A percentile compares a stretch with the other conserved stretches of the same genome.
Evolutionary conservation across 37 sponge, comb jelly and placozoan species (phyloP).

Genomic region (Beroe forskalii): DNA sequence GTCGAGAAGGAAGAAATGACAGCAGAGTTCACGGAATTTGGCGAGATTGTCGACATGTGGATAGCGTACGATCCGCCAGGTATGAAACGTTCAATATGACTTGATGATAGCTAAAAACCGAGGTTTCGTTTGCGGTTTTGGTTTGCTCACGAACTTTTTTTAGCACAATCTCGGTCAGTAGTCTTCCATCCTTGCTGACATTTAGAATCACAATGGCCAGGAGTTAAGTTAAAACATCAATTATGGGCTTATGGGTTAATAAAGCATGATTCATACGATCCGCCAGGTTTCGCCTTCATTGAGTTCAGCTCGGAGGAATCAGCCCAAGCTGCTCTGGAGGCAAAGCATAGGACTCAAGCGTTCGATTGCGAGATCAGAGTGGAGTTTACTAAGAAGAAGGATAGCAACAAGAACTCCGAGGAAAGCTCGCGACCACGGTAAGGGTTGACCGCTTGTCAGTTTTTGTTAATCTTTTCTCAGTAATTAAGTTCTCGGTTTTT

Average conservation of each 20-base stretch:
- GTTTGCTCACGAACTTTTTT: too few relatives aligned
- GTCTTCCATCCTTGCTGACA: too few relatives aligned
- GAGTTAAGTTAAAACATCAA: too few relatives aligned
- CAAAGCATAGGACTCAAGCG: neutral
- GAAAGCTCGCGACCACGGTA: neutral
- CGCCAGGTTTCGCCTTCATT: constrained; percentile 45
- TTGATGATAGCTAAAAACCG: too few relatives aligned
- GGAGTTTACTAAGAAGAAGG: constrained; percentile 43
- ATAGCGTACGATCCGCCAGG: constrained; percentile 52
- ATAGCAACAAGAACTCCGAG: neutral
- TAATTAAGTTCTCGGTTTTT: too few relatives aligned
- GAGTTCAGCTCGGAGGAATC: constrained; percentile 9
- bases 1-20: constrained; percentile 50
- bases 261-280: too few relatives aligned
- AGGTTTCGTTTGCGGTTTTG: too few relatives aligned
- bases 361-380: constrained; percentile 52
- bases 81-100: too few relatives aligned
- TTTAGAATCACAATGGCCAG: too few relatives aligned
- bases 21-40: constrained; percentile 31
- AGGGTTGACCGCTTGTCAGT: neutral
- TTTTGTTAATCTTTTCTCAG: too few relatives aligned
- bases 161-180: too few relatives aligned
- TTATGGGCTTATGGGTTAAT: too few relatives aligned
- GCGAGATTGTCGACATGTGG: constrained; percentile 54
- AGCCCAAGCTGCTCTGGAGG: constrained; percentile 22